A percentile compares a stretch with the other conserved stretches of the same genome.
Conservation (phyloP, 37 sponge, comb jelly and placozoan genomes). For the Spongia lamella region DNA sequence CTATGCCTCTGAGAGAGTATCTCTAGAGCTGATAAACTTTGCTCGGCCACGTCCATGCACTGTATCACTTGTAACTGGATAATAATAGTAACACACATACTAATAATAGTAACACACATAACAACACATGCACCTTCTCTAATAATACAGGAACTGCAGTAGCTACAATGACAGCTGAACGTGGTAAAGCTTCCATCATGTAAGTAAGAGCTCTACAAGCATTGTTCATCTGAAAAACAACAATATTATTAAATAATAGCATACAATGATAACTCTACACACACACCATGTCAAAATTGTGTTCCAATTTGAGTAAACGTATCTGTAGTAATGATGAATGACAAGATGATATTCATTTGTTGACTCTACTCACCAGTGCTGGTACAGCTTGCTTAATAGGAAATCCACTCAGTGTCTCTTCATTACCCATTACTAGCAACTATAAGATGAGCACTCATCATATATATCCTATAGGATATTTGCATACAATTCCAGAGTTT, state of each 20-base stretch:
- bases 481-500: too few species aligned
- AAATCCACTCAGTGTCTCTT: conserved; percentile 92
- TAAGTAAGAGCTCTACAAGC: conserved; percentile 95
- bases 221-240: conserved; percentile 71
- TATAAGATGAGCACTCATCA: conserved; percentile 8
- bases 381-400: conserved; percentile 92
- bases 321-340: conserved; percentile 30
- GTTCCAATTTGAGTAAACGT: conserved; percentile 75
- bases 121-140: conserved; percentile 66
- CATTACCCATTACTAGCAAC: conserved; percentile 96
- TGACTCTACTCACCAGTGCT: conserved; percentile 78
- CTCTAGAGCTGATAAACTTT: conserved; percentile 90
- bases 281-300: conserved; percentile 95
- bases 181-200: conserved; percentile 96
- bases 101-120: background rate
- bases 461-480: too few species aligned
- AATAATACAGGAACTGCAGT: conserved; percentile 79
- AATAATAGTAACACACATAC: conserved; percentile 9
- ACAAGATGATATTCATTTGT: too few species aligned
- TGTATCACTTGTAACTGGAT: conserved; percentile 71
- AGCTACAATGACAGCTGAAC: conserved; percentile 65
- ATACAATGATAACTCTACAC: conserved; percentile 13
- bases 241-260: background rate
- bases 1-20: conserved; percentile 82
- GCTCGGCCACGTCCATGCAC: conserved; percentile 99